These are phyloP conservation scores for Dasypus novemcinctus DNA, from an alignment of 2,113 vertebrate species.

Conservation along the genomic window DNA sequence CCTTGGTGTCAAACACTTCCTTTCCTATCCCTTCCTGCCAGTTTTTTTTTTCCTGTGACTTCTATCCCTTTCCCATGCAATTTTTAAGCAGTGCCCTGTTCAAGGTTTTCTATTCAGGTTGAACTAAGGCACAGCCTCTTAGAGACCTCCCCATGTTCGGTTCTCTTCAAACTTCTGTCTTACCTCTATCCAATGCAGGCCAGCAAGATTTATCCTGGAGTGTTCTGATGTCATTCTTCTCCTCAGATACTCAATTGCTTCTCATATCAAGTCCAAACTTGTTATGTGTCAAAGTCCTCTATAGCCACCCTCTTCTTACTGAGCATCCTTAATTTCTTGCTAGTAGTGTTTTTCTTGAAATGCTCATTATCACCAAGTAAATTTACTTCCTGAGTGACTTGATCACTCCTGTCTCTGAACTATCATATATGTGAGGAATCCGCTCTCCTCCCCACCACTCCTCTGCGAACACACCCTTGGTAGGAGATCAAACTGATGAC, in stretches of 20 bases:
- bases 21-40: background rate
- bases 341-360: constrained; percentile 14
- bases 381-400: constrained; percentile 18
- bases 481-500: background rate
- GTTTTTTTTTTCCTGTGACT: background rate
- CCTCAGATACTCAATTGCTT: background rate
- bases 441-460: background rate
- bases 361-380: background rate
- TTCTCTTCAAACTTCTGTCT: background rate
- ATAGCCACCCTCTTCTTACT: background rate
- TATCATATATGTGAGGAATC: background rate
- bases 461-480: background rate
- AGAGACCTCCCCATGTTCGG: background rate
- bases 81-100: background rate
- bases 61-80: background rate
- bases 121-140: background rate
- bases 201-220: background rate
- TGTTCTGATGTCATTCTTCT: constrained; percentile 4
- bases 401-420: background rate
- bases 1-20: background rate
- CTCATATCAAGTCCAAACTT: background rate
- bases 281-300: background rate
- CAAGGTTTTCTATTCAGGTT: background rate
- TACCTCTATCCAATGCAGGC: background rate
- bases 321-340: background rate